A percentile compares a stretch with the other conserved stretches of the same genome.
These are phyloP conservation scores for Festucalex cinctus DNA, from an alignment of 2,113 vertebrate genomes.

Conservation along the genomic window DNA sequence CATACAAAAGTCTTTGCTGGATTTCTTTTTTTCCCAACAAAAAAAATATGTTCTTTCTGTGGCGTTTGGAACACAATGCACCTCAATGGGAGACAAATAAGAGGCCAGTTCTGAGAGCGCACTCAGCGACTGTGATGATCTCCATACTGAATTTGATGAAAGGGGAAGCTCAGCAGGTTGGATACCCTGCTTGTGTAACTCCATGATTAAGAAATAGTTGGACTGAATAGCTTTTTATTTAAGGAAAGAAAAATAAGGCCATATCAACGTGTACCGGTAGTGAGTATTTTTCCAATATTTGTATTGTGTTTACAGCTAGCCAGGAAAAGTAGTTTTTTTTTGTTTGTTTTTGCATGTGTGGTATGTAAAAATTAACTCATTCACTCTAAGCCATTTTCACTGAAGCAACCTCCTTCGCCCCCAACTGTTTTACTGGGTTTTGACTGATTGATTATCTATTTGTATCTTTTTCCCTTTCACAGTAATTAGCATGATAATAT, in stretches of 20 bases:
- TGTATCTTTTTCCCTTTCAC: too few relatives aligned
- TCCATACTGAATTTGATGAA: slow-evolving; percentile 4
- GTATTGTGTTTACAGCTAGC: too few relatives aligned
- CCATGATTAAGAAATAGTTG: not conserved
- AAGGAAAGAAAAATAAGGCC: not conserved
- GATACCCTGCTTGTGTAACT: not conserved
- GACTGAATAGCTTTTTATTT: not conserved
- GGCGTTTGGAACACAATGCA: slow-evolving; percentile 25
- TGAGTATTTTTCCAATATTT: too few relatives aligned
- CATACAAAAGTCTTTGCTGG: slow-evolving; percentile 42
- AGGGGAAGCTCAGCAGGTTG: slow-evolving; percentile 6
- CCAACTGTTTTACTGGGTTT: too few relatives aligned
- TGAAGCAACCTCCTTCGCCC: too few relatives aligned
- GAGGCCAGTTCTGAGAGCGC: not conserved
- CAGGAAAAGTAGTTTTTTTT: too few relatives aligned
- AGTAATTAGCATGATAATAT: too few relatives aligned
- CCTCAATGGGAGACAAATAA: slow-evolving; percentile 19
- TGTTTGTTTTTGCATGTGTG: too few relatives aligned
- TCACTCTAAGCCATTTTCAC: too few relatives aligned
- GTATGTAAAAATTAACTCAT: too few relatives aligned
- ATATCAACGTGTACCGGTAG: not conserved
- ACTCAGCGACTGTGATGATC: not conserved
- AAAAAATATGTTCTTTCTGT: slow-evolving; percentile 21
- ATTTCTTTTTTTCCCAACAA: too few relatives aligned
- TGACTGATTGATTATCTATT: too few relatives aligned